These are phyloP conservation scores for Parus major DNA, from an alignment of 2,113 vertebrate genomes.

Conservation along the genomic window DNA sequence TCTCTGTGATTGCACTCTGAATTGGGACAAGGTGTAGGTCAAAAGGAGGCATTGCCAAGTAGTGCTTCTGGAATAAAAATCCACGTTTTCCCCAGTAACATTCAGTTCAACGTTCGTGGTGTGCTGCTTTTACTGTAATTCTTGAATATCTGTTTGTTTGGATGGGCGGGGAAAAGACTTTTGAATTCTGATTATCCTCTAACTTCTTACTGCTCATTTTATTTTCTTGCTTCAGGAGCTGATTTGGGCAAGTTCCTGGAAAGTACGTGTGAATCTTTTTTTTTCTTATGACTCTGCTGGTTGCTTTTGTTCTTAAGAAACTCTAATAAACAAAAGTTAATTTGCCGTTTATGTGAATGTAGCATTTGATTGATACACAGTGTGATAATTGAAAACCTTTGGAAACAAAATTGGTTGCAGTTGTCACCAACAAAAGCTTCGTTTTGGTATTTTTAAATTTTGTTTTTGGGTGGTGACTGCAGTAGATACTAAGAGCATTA, in stretches of 20 bases:
- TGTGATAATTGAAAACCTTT: slow-evolving; percentile 4
- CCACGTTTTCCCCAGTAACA: neutral
- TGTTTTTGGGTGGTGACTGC: neutral
- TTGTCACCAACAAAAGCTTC: neutral
- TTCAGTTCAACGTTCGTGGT: neutral
- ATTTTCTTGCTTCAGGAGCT: slow-evolving; percentile 65
- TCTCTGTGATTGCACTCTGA: neutral
- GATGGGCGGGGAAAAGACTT: neutral
- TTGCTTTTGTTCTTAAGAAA: slow-evolving; percentile 28
- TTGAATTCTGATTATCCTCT: neutral
- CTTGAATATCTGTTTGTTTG: neutral
- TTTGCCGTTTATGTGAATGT: neutral
- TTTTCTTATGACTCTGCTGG: neutral
- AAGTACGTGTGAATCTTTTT: slow-evolving; percentile 43
- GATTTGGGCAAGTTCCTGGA: slow-evolving; percentile 61
- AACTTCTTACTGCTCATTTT: slow-evolving; percentile 43
- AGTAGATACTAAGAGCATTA: neutral
- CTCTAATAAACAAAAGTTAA: slow-evolving; percentile 16
- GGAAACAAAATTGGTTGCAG: neutral
- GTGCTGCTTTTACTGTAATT: neutral
- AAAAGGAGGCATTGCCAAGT: neutral
- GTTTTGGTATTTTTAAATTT: neutral
- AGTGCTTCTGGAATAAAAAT: neutral
- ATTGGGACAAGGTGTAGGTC: neutral
- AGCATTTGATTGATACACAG: neutral